phyloP scores from a whole-genome alignment of 2,113 vertebrate genomes.

The Galemys pyrenaicus region DNA sequence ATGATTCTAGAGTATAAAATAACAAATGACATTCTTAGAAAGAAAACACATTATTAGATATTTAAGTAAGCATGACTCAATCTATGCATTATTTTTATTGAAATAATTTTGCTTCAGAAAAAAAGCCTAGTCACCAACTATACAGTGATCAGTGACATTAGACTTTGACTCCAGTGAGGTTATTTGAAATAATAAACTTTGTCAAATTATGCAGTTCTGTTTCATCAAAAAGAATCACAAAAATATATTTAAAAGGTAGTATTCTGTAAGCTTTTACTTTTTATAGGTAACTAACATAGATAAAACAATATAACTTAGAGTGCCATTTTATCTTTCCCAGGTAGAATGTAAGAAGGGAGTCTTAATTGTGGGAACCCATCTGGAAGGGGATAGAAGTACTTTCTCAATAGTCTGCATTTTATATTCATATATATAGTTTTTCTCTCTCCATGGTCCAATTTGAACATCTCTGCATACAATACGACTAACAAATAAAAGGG shows the following conservation, averaged over 20 bases:
- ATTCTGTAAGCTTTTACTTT: not conserved
- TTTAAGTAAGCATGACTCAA: slow-evolving; percentile 6
- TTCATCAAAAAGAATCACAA: slow-evolving; percentile 38
- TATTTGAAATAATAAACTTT: not conserved
- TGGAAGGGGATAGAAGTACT: not conserved
- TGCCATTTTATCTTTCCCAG: not conserved
- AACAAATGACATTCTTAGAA: not conserved
- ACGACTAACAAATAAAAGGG: not conserved
- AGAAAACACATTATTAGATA: not conserved
- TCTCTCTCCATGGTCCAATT: no score
- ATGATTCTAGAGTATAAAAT: not conserved
- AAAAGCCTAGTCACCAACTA: not conserved
- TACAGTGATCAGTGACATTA: not conserved
- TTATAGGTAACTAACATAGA: not conserved
- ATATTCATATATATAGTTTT: no score
- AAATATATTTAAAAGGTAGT: not conserved
- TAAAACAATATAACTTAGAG: not conserved
- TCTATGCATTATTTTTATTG: not conserved
- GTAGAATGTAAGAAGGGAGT: not conserved
- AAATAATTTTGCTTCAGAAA: slow-evolving; percentile 1
- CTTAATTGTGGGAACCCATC: not conserved
- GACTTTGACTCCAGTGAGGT: slow-evolving; percentile 8
- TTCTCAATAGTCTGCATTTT: not conserved
- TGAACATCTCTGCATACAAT: not conserved
- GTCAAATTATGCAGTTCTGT: not conserved